A percentile compares a stretch with the other conserved stretches of the same genome.
Evolutionary conservation across 1,140 invertebrate genomes (phyloP).

Genomic region (Catajapyx aquilonaris): DNA sequence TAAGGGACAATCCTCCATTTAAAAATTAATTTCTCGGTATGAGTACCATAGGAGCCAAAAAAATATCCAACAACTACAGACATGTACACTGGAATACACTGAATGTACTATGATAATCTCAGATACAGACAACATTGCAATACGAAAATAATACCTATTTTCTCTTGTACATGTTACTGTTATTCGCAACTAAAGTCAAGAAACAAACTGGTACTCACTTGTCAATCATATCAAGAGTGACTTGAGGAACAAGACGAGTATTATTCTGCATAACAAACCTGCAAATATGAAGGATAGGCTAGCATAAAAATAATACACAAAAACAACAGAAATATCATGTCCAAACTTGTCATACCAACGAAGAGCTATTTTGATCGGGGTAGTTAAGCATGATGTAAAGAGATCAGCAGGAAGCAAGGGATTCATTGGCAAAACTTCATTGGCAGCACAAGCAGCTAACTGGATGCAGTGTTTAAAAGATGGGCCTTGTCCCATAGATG

Average conservation of each 20-base stretch:
- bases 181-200: too few species aligned
- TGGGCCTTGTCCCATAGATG: too few species aligned
- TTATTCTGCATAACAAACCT: slow-evolving; percentile 73
- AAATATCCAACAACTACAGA: too few species aligned
- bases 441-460: slow-evolving; percentile 76
- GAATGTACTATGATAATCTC: too few species aligned
- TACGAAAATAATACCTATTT: too few species aligned
- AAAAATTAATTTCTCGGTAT: too few species aligned
- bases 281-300: slow-evolving; percentile 10
- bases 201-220: slow-evolving; percentile 36
- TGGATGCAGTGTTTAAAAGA: slow-evolving; percentile 85
- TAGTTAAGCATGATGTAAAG: slow-evolving; percentile 94
- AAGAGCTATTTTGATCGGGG: slow-evolving; percentile 90
- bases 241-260: slow-evolving; percentile 53
- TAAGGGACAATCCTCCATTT: too few species aligned
- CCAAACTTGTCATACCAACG: slow-evolving; percentile 39
- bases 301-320: slow-evolving; percentile 6
- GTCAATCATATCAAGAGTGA: slow-evolving; percentile 67
- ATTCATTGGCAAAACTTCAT: slow-evolving; percentile 90
- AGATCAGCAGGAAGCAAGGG: slow-evolving; percentile 95
- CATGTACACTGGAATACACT: too few species aligned
- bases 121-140: too few species aligned
- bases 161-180: too few species aligned
- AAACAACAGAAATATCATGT: slow-evolving; percentile 5
- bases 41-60: too few species aligned